phyloP scores from a whole-genome alignment of 1,140 invertebrate genomes.

The Brachionus rubens region DNA sequence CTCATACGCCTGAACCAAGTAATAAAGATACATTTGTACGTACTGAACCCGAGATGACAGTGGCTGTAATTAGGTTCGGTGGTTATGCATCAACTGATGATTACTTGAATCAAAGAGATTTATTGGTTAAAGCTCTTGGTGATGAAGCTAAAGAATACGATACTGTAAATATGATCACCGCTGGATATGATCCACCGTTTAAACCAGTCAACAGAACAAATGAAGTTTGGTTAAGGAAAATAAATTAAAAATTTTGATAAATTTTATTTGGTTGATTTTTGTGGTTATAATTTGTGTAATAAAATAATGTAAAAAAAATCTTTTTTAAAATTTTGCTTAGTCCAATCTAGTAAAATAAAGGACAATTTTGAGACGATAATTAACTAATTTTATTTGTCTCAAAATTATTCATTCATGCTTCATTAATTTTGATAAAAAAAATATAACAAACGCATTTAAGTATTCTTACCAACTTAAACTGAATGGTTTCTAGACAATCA shows the following conservation, averaged over 20 bases:
- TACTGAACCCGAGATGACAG: conserved; percentile 12
- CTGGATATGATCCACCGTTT: conserved; percentile 54
- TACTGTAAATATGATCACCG: conserved; percentile 47
- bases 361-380: too few relatives aligned
- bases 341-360: too few relatives aligned
- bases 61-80: conserved; percentile 10
- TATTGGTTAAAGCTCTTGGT: not conserved
- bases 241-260: not conserved
- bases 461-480: too few relatives aligned
- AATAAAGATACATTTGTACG: conserved; percentile 18
- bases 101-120: conserved; percentile 7
- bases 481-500: too few relatives aligned
- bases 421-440: too few relatives aligned
- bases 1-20: not conserved
- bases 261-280: not conserved
- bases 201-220: conserved; percentile 52
- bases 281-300: too few relatives aligned
- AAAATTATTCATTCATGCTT: too few relatives aligned
- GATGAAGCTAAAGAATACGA: conserved; percentile 35
- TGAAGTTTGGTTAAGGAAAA: conserved; percentile 51
- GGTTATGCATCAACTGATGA: conserved; percentile 13
- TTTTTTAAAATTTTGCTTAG: too few relatives aligned
- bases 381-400: too few relatives aligned
- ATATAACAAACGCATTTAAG: too few relatives aligned
- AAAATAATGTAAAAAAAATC: too few relatives aligned